Percentiles rank a stretch among this genome's conserved stretches.
phyloP scores from a whole-genome alignment of 2,797 vertebrate genomes.

The Neoniphon sammara region DNA sequence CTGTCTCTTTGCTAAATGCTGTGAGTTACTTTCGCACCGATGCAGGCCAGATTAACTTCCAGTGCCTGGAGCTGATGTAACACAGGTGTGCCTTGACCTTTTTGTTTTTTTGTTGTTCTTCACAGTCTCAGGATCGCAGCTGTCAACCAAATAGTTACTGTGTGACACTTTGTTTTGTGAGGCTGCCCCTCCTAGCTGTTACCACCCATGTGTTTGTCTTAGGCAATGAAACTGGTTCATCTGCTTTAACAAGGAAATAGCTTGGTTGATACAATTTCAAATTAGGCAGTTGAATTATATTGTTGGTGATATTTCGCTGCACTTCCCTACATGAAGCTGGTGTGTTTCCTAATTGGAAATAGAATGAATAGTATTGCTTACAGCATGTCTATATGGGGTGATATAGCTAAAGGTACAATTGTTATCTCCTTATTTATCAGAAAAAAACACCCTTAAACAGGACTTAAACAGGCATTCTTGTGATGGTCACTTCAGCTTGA shows the following conservation, averaged over 20 bases:
- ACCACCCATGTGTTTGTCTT: slow-evolving; percentile 31
- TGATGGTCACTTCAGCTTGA: too few relatives aligned
- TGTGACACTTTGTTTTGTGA: slow-evolving; percentile 47
- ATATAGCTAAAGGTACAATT: too few relatives aligned
- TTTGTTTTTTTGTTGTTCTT: neutral
- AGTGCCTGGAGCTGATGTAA: slow-evolving; percentile 20
- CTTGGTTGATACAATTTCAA: slow-evolving; percentile 19
- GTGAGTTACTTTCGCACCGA: neutral
- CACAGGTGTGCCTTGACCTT: slow-evolving; percentile 42
- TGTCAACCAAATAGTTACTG: slow-evolving; percentile 31
- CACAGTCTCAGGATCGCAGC: neutral
- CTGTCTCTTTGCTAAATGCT: slow-evolving; percentile 4
- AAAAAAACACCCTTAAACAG: too few relatives aligned
- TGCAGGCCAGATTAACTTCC: slow-evolving; percentile 19
- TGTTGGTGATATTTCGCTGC: slow-evolving; percentile 5
- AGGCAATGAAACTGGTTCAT: slow-evolving; percentile 61
- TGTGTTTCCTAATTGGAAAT: neutral
- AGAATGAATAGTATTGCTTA: too few relatives aligned
- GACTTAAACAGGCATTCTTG: too few relatives aligned
- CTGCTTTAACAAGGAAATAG: slow-evolving; percentile 38
- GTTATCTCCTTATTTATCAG: too few relatives aligned
- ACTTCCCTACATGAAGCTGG: neutral
- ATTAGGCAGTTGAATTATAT: slow-evolving; percentile 8
- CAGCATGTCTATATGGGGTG: too few relatives aligned
- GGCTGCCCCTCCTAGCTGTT: slow-evolving; percentile 27